A percentile compares a stretch with the other conserved stretches of the same genome.
Evolutionary conservation across 2,797 vertebrate species (phyloP).

Genomic region (Cryptoprocta ferox): DNA sequence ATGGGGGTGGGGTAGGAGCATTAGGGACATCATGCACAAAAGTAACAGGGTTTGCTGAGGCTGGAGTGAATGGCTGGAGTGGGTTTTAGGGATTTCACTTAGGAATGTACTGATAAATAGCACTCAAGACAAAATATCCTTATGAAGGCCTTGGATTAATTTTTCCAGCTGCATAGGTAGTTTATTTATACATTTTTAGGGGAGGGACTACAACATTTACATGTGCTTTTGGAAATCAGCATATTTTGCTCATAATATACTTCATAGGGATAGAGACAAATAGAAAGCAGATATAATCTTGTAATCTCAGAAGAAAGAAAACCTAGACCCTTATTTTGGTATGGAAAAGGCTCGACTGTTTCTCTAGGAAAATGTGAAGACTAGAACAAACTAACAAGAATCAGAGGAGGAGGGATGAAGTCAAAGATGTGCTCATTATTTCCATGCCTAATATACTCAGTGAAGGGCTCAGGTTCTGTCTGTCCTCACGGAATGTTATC

Average conservation of each 20-base stretch:
- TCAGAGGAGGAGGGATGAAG: constrained; percentile 45
- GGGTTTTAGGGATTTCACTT: not conserved
- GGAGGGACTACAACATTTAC: not conserved
- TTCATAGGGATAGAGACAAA: not conserved
- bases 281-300: not conserved
- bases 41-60: not conserved
- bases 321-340: not conserved
- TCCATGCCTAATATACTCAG: constrained; percentile 37
- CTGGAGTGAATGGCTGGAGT: not conserved
- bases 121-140: not conserved
- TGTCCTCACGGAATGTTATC: constrained; percentile 58
- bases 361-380: not conserved
- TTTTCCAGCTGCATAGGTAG: not conserved
- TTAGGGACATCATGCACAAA: not conserved
- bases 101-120: not conserved
- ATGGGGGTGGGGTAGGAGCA: not conserved
- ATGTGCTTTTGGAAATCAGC: not conserved
- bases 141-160: not conserved
- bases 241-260: not conserved
- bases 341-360: not conserved
- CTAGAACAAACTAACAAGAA: constrained; percentile 51
- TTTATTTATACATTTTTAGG: not conserved
- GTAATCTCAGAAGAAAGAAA: not conserved
- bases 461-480: constrained; percentile 32
- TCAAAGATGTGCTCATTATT: constrained; percentile 56